Percentiles rank a stretch among this genome's conserved stretches.
phyloP scores from a whole-genome alignment of 2,888 invertebrate species.

The Chydorus sphaericus region DNA sequence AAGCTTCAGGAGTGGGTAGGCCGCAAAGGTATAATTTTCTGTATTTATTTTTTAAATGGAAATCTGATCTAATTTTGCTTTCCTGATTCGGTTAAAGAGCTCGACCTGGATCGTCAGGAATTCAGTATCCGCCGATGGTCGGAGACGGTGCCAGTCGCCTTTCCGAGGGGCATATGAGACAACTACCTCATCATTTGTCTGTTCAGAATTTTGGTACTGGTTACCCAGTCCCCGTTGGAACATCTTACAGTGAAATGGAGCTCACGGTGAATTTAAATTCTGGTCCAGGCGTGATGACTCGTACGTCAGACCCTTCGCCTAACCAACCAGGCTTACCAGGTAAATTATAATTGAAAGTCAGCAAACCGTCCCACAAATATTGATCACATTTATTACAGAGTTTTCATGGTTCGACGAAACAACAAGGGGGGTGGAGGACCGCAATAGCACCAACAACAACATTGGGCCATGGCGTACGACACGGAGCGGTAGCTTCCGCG shows the following conservation, averaged over 20 bases:
- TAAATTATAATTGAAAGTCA: slow-evolving; percentile 15
- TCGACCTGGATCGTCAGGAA: neutral
- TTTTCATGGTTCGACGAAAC: neutral
- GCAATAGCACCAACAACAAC: slow-evolving; percentile 3
- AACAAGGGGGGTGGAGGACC: neutral
- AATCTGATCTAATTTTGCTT: no score
- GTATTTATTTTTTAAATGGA: no score
- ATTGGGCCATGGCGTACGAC: slow-evolving; percentile 9
- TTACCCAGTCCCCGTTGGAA: slow-evolving; percentile 19
- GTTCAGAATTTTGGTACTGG: slow-evolving; percentile 25
- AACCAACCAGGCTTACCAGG: slow-evolving; percentile 9
- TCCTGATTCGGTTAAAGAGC: no score
- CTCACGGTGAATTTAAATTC: slow-evolving; percentile 8
- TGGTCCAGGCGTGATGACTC: slow-evolving; percentile 17
- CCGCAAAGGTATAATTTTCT: slow-evolving; percentile 3
- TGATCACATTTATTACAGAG: neutral
- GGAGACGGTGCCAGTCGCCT: slow-evolving; percentile 6
- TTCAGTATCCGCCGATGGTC: neutral
- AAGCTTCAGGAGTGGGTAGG: slow-evolving; percentile 7
- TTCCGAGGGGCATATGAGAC: neutral
- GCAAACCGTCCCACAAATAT: neutral
- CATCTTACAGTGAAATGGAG: slow-evolving; percentile 11
- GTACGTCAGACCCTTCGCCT: slow-evolving; percentile 26
- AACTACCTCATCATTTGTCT: slow-evolving; percentile 26
- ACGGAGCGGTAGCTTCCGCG: slow-evolving; percentile 26